phyloP scores from a whole-genome alignment of 1,140 invertebrate species.

The Cylas formicarius region DNA sequence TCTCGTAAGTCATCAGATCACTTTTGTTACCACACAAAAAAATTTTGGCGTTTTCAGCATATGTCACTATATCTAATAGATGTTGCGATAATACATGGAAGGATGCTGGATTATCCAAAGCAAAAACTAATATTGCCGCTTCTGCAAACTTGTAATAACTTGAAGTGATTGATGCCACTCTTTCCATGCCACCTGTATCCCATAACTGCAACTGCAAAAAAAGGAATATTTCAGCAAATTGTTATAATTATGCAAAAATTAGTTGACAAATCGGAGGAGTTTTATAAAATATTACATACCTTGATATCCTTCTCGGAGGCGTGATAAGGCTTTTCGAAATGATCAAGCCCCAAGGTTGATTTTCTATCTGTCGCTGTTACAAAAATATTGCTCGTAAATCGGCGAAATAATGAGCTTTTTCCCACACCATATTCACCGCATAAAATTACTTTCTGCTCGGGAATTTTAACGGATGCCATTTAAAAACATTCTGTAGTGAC shows the following conservation, averaged over 20 bases:
- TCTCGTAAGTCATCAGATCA: constrained; percentile 60
- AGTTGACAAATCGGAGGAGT: neutral
- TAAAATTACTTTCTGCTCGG: constrained; percentile 89
- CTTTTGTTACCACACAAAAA: constrained; percentile 87
- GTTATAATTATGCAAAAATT: constrained; percentile 7
- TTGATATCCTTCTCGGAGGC: constrained; percentile 70
- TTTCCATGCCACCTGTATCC: constrained; percentile 92
- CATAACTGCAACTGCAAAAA: constrained; percentile 73
- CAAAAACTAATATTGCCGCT: constrained; percentile 83
- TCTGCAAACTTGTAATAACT: constrained; percentile 92
- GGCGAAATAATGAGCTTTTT: constrained; percentile 85
- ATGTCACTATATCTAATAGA: constrained; percentile 81
- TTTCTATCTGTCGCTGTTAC: constrained; percentile 70
- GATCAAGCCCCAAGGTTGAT: constrained; percentile 86
- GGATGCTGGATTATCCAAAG: constrained; percentile 81
- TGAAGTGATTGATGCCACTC: constrained; percentile 86
- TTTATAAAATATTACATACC: constrained; percentile 47
- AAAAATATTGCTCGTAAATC: constrained; percentile 85
- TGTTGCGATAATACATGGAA: constrained; percentile 89
- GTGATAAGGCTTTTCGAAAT: constrained; percentile 73
- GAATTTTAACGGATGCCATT: constrained; percentile 76
- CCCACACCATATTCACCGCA: constrained; percentile 94
- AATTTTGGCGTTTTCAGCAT: constrained; percentile 89
- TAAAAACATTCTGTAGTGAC: too few species aligned
- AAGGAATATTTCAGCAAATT: too few species aligned